These are phyloP conservation scores for Synanthedon myopaeformis DNA, from an alignment of 2,888 invertebrate species.

Conservation along the genomic window DNA sequence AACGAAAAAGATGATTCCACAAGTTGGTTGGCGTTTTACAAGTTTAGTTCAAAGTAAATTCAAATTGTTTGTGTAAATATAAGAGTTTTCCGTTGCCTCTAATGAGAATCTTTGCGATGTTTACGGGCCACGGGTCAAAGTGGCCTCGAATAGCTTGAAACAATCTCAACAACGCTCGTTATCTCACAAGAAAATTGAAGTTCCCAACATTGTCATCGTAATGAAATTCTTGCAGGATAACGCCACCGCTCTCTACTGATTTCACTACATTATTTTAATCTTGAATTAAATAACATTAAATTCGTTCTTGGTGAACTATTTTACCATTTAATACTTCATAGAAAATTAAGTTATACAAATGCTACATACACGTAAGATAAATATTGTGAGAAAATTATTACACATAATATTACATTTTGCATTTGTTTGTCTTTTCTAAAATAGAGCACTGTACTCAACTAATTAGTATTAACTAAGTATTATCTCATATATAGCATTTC, in stretches of 20 bases:
- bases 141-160: conserved; percentile 49
- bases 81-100: conserved; percentile 34
- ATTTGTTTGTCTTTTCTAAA: no score
- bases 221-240: conserved; percentile 54
- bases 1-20: no score
- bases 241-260: conserved; percentile 7
- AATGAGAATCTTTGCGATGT: conserved; percentile 53
- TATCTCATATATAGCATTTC: no score
- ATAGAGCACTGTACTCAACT: no score
- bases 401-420: no score
- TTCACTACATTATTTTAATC: neutral
- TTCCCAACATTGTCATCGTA: conserved; percentile 57
- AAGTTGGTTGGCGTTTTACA: neutral
- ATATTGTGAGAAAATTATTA: no score
- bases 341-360: no score
- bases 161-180: conserved; percentile 54
- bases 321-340: no score
- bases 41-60: conserved; percentile 7
- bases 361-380: no score
- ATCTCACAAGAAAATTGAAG: conserved; percentile 54
- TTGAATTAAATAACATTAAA: no score
- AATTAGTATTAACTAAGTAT: no score
- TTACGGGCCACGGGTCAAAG: conserved; percentile 60
- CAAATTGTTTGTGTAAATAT: conserved; percentile 24
- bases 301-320: no score